Evolutionary conservation across 2,113 vertebrate genomes (phyloP).

Genomic region (Paralichthys olivaceus): DNA sequence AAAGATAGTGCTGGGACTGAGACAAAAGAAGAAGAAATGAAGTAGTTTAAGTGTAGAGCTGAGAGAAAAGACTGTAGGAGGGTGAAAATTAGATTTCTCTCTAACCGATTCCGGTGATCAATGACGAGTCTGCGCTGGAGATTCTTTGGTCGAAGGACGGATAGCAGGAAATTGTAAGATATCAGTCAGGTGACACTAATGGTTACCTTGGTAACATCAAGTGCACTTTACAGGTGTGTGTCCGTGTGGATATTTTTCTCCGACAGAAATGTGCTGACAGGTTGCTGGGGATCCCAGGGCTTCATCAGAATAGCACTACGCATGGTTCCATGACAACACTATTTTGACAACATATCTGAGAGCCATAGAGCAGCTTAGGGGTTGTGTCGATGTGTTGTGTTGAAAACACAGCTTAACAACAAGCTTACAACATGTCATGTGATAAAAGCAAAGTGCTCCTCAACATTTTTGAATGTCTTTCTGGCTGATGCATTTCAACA

Average conservation of each 20-base stretch:
- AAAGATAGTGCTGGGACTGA: conserved; percentile 19
- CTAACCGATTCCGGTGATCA: neutral
- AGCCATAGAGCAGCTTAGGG: too few relatives aligned
- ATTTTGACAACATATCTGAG: neutral
- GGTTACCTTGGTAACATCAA: neutral
- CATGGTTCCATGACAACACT: neutral
- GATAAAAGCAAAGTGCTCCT: too few relatives aligned
- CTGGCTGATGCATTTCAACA: too few relatives aligned
- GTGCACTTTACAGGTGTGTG: neutral
- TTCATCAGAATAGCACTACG: neutral
- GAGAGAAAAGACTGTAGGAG: neutral
- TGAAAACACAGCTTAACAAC: too few relatives aligned
- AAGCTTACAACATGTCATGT: too few relatives aligned
- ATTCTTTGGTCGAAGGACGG: neutral
- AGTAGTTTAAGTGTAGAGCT: neutral
- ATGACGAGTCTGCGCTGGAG: neutral
- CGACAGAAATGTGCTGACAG: neutral
- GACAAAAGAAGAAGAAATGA: neutral
- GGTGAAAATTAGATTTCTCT: neutral
- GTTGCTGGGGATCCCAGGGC: neutral
- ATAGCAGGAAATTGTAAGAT: neutral
- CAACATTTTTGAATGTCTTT: too few relatives aligned
- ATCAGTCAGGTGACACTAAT: neutral
- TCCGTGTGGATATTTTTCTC: neutral
- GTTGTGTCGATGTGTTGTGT: too few relatives aligned